A percentile compares a stretch with the other conserved stretches of the same genome.
Conservation (phyloP, 2,888 invertebrate species). For the Hirudinaria manillensis region DNA sequence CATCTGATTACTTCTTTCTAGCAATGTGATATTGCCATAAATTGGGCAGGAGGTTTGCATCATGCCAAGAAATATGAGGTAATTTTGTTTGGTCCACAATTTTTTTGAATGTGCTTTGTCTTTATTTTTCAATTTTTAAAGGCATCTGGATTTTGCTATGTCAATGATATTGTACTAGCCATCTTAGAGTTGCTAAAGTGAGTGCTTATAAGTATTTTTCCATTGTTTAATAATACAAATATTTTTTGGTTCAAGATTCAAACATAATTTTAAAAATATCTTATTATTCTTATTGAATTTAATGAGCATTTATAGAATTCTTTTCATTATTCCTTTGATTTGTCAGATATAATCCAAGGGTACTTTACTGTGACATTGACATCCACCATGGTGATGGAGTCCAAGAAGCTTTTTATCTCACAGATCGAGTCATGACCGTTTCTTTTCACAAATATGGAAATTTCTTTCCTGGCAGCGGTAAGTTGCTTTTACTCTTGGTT, state of each 20-base stretch:
- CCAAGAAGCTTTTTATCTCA: conserved; percentile 93
- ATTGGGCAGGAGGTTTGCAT: conserved; percentile 98
- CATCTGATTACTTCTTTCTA: conserved; percentile 40
- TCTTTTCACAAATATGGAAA: conserved; percentile 98
- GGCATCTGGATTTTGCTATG: conserved; percentile 98
- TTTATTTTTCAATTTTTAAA: conserved; percentile 39
- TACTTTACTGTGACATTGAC: conserved; percentile 95
- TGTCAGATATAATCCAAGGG: conserved; percentile 79
- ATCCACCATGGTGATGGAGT: conserved; percentile 80
- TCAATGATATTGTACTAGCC: conserved; percentile 96
- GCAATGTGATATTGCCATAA: conserved; percentile 82
- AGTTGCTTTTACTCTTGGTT: neutral
- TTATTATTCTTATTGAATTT: too few species aligned
- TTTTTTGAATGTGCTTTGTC: neutral
- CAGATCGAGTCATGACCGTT: conserved; percentile 96
- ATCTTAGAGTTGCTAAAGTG: conserved; percentile 80
- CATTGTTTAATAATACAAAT: neutral
- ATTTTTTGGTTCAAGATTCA: too few species aligned
- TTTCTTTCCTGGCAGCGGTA: conserved; percentile 85
- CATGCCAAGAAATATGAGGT: conserved; percentile 95
- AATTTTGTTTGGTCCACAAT: conserved; percentile 19
- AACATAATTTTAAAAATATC: too few species aligned
- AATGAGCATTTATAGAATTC: too few species aligned
- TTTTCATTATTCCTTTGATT: neutral
- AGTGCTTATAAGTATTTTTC: conserved; percentile 40